A percentile compares a stretch with the other conserved stretches of the same genome.
phyloP scores from a whole-genome alignment of 2,888 invertebrate species.

The Cetonia aurata region DNA sequence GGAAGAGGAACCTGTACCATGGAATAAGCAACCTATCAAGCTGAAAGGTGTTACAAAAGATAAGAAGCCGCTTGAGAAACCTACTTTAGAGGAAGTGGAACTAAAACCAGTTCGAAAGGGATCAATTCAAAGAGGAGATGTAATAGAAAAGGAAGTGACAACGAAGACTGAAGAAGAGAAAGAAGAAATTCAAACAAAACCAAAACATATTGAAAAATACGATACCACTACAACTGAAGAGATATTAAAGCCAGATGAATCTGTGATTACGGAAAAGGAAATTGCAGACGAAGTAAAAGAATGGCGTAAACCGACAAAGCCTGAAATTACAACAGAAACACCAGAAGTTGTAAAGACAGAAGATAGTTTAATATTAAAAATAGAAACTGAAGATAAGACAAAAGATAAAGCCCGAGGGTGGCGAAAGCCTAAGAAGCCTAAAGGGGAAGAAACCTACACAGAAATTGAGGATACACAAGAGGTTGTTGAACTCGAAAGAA shows the following conservation, averaged over 20 bases:
- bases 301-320: slow-evolving; percentile 54
- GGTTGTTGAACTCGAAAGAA: slow-evolving; percentile 54
- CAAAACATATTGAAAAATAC: too few relatives aligned
- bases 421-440: slow-evolving; percentile 50
- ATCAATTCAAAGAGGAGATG: slow-evolving; percentile 38
- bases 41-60: slow-evolving; percentile 70
- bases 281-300: slow-evolving; percentile 45
- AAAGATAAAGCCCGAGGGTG: slow-evolving; percentile 41
- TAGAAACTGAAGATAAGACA: slow-evolving; percentile 22
- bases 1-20: slow-evolving; percentile 53
- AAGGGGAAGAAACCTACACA: slow-evolving; percentile 41
- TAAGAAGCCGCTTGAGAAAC: slow-evolving; percentile 64
- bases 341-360: slow-evolving; percentile 43
- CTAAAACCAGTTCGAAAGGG: slow-evolving; percentile 60
- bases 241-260: too few relatives aligned
- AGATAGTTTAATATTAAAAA: slow-evolving; percentile 41
- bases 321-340: slow-evolving; percentile 46
- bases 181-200: too few relatives aligned
- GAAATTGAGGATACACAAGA: slow-evolving; percentile 9
- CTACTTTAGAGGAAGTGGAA: slow-evolving; percentile 67
- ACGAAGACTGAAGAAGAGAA: slow-evolving; percentile 12
- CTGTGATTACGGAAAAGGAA: slow-evolving; percentile 24
- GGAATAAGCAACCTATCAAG: slow-evolving; percentile 62
- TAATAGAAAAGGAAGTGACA: slow-evolving; percentile 18
- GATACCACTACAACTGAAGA: not conserved